A percentile compares a stretch with the other conserved stretches of the same genome.
These are phyloP conservation scores for Elachura formosa DNA, from an alignment of 2,113 vertebrate genomes.

Conservation along the genomic window DNA sequence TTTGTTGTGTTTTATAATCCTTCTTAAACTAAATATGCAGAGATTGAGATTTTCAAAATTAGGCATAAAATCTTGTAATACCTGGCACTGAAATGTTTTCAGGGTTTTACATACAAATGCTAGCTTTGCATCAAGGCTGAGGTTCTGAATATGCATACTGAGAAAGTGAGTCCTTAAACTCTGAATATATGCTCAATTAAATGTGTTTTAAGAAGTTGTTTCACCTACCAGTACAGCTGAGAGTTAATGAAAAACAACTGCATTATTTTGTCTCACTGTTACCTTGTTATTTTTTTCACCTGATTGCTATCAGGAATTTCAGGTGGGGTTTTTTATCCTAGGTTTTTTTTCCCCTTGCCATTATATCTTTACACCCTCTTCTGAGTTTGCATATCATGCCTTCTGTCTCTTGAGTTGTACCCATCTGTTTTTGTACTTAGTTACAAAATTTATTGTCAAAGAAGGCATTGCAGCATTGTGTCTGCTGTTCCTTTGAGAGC, in stretches of 20 bases:
- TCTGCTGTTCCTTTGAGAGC: neutral
- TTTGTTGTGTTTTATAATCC: neutral
- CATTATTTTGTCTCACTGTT: neutral
- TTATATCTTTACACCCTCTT: neutral
- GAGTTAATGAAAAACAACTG: neutral
- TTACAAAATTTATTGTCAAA: neutral
- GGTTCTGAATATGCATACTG: neutral
- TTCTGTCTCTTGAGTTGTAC: neutral
- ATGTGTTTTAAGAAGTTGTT: neutral
- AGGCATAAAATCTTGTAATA: neutral
- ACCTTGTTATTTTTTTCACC: neutral
- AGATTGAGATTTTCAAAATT: neutral
- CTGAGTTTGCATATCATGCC: neutral
- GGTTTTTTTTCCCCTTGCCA: rapidly evolving
- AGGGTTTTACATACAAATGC: neutral
- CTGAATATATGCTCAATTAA: neutral
- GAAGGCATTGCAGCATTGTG: neutral
- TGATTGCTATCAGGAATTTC: neutral
- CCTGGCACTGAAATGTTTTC: neutral
- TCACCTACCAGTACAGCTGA: neutral
- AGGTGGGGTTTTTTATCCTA: neutral
- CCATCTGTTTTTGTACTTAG: neutral
- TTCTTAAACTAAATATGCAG: neutral
- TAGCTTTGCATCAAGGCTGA: neutral
- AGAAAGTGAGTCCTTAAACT: neutral